phyloP scores from a whole-genome alignment of 2,888 invertebrate species.

The Athalia cordata region DNA sequence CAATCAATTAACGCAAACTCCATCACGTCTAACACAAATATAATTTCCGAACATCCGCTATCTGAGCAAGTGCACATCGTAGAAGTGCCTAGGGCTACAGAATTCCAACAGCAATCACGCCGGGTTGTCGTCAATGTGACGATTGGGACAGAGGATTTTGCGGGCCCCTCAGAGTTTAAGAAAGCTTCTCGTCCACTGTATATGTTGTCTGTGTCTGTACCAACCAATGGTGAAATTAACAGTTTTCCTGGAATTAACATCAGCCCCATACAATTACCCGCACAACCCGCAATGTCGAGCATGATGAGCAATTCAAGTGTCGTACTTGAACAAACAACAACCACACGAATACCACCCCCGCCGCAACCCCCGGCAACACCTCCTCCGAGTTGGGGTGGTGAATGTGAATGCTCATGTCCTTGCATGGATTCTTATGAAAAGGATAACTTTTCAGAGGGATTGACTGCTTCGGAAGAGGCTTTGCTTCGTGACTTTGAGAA shows the following conservation, averaged over 20 bases:
- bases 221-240: conserved; percentile 76
- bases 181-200: conserved; percentile 81
- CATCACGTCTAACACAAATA: conserved; percentile 22
- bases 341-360: conserved; percentile 70
- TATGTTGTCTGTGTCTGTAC: conserved; percentile 87
- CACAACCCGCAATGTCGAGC: conserved; percentile 45
- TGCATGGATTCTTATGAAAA: conserved; percentile 76
- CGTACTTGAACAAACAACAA: conserved; percentile 42
- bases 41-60: conserved; percentile 40
- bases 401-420: conserved; percentile 85
- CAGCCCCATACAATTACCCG: conserved; percentile 72
- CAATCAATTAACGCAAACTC: conserved; percentile 34
- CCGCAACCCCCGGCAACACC: conserved; percentile 62
- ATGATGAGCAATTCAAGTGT: conserved; percentile 25
- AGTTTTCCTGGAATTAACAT: conserved; percentile 76
- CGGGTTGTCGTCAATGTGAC: conserved; percentile 88
- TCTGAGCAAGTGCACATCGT: conserved; percentile 65
- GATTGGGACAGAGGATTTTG: conserved; percentile 81
- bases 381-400: conserved; percentile 77
- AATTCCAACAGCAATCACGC: conserved; percentile 66
- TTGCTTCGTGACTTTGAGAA: conserved; percentile 20
- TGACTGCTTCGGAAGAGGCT: conserved; percentile 40
- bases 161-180: conserved; percentile 72
- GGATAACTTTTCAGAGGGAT: conserved; percentile 59
- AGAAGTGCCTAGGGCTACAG: conserved; percentile 63